Conservation (phyloP, 2,797 vertebrate species). For the Esox masquinongy region DNA sequence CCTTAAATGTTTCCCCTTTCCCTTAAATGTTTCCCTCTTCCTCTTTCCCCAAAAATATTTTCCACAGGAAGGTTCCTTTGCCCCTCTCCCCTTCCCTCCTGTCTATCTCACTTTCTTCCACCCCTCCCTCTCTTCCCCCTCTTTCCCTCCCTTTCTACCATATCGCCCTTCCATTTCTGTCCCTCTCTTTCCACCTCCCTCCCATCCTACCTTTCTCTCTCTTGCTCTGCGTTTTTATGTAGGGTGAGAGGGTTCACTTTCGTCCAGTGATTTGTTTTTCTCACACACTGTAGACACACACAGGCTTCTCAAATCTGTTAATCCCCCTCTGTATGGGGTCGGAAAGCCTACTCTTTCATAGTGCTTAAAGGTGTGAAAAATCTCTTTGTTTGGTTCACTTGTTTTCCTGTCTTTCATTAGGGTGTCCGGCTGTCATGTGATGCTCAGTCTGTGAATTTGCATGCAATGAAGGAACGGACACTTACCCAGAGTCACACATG, state of each 20-base stretch:
- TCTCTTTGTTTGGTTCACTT: slow-evolving; percentile 22
- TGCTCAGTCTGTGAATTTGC: slow-evolving; percentile 54
- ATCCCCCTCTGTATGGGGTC: slow-evolving; percentile 50
- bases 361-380: slow-evolving; percentile 58
- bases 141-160: neutral
- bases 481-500: slow-evolving; percentile 28
- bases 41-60: too few species aligned
- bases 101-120: too few species aligned
- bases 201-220: slow-evolving; percentile 24
- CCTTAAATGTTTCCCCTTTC: too few species aligned
- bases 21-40: too few species aligned
- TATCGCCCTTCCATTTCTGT: too few species aligned
- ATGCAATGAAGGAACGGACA: slow-evolving; percentile 26
- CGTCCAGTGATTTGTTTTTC: slow-evolving; percentile 68
- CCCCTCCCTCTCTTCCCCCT: neutral
- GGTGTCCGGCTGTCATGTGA: slow-evolving; percentile 44
- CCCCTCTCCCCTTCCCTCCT: too few species aligned
- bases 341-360: slow-evolving; percentile 58
- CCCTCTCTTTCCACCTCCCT: neutral
- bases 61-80: too few species aligned
- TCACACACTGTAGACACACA: slow-evolving; percentile 52
- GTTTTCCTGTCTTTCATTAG: slow-evolving; percentile 42
- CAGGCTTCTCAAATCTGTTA: slow-evolving; percentile 51
- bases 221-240: slow-evolving; percentile 24
- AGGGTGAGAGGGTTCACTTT: slow-evolving; percentile 66